Evolutionary conservation across 2,797 vertebrate species (phyloP).

Genomic region (Sitta carolinensis): DNA sequence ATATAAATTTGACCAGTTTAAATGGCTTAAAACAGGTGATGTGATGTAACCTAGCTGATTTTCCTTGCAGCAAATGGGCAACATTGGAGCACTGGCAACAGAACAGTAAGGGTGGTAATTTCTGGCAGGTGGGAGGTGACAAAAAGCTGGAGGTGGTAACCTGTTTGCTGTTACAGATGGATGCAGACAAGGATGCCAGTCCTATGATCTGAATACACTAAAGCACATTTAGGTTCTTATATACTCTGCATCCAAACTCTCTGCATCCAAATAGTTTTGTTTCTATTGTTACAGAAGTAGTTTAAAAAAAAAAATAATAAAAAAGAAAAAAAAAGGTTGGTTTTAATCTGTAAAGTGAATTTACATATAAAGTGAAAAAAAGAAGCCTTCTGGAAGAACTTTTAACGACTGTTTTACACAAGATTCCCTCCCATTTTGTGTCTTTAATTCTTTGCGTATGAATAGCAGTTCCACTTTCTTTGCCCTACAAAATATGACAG

Average conservation of each 20-base stretch:
- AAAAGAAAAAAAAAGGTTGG: neutral
- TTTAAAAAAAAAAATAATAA: too few species aligned
- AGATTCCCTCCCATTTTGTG: neutral
- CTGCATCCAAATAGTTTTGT: neutral
- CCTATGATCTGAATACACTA: neutral
- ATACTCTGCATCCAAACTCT: neutral
- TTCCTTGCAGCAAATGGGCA: neutral
- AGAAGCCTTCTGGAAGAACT: neutral
- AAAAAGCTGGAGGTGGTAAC: conserved; percentile 19
- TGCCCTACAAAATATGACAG: neutral
- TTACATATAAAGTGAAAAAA: neutral
- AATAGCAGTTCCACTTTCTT: conserved; percentile 7
- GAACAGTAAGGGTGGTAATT: neutral
- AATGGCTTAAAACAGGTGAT: neutral
- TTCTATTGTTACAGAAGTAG: neutral
- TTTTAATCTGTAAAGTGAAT: neutral
- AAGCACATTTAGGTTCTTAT: neutral
- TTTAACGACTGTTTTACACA: neutral
- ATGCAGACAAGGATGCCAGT: neutral
- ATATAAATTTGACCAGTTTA: neutral
- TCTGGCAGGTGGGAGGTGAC: conserved; percentile 4
- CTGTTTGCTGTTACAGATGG: neutral
- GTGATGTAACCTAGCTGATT: neutral
- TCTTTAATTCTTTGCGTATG: neutral
- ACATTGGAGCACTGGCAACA: neutral